A percentile compares a stretch with the other conserved stretches of the same genome.
Conservation (phyloP, 2,113 vertebrate genomes). For the Sminthopsis crassicaudata region DNA sequence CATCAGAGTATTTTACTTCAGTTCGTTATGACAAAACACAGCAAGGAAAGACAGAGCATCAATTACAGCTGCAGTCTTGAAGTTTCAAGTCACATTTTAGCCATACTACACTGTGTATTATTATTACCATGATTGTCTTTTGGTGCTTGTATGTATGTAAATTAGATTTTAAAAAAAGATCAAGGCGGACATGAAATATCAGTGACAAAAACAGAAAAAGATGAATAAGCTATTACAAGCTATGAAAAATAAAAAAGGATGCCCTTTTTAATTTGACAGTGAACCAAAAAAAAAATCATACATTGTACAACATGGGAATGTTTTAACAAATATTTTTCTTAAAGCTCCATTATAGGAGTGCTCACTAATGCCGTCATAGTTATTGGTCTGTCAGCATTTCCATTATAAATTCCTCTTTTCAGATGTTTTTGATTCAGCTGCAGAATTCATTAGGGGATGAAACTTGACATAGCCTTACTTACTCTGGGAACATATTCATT, state of each 20-base stretch:
- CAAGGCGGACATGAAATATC: constrained; percentile 42
- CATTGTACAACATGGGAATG: background rate
- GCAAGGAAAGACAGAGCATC: constrained; percentile 46
- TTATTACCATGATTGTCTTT: constrained; percentile 23
- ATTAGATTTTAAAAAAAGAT: constrained; percentile 69
- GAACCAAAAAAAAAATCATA: constrained; percentile 28
- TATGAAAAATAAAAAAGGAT: constrained; percentile 47
- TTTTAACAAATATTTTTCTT: constrained; percentile 20
- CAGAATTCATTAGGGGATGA: constrained; percentile 47
- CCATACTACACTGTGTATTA: background rate
- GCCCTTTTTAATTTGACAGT: constrained; percentile 53
- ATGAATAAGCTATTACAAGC: constrained; percentile 59
- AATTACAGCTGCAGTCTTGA: constrained; percentile 44
- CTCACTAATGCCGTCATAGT: constrained; percentile 8
- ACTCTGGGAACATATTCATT: background rate
- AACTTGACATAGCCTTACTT: constrained; percentile 40
- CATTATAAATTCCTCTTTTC: background rate
- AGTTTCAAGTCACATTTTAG: constrained; percentile 30
- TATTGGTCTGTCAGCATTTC: background rate
- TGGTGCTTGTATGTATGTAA: constrained; percentile 51
- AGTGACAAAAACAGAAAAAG: constrained; percentile 62
- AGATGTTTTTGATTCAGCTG: constrained; percentile 48
- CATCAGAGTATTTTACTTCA: constrained; percentile 38
- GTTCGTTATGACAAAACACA: background rate
- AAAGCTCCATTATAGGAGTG: constrained; percentile 35